A percentile compares a stretch with the other conserved stretches of the same genome.
phyloP scores from a whole-genome alignment of 2,113 vertebrate genomes.

The Choloepus hoffmanni region DNA sequence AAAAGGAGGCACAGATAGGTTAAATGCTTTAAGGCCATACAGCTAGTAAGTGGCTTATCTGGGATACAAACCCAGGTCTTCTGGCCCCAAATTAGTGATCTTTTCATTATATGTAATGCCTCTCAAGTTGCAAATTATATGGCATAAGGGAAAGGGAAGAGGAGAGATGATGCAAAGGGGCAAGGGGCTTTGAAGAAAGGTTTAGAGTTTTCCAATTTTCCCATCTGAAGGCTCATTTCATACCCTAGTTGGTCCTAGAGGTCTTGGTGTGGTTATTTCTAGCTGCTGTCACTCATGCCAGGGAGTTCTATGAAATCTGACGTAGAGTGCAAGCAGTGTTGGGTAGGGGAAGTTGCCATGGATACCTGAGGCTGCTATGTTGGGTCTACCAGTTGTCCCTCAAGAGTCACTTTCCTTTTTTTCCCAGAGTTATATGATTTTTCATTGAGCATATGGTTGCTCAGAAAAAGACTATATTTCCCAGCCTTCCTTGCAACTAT shows the following conservation, averaged over 20 bases:
- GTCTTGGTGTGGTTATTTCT: not conserved
- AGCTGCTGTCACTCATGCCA: not conserved
- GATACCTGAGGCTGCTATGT: conserved; percentile 3
- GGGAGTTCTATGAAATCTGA: not conserved
- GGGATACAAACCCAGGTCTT: conserved; percentile 6
- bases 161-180: not conserved
- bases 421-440: not conserved
- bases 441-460: not conserved
- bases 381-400: not conserved
- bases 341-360: not conserved
- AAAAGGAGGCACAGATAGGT: not conserved
- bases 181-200: not conserved
- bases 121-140: not conserved
- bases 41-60: not conserved
- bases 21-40: not conserved
- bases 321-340: not conserved
- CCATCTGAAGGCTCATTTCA: not conserved
- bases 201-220: not conserved
- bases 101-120: not conserved
- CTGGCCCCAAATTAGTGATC: not conserved
- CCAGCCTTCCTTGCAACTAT: not conserved
- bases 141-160: not conserved
- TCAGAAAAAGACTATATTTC: not conserved
- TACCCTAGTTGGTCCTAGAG: not conserved
- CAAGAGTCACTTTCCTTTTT: not conserved